A percentile compares a stretch with the other conserved stretches of the same genome.
Evolutionary conservation across 30 jellyfish, hydroid and myxozoan species (phyloP).

Genomic region (Calvadosia cruxmelitensis): DNA sequence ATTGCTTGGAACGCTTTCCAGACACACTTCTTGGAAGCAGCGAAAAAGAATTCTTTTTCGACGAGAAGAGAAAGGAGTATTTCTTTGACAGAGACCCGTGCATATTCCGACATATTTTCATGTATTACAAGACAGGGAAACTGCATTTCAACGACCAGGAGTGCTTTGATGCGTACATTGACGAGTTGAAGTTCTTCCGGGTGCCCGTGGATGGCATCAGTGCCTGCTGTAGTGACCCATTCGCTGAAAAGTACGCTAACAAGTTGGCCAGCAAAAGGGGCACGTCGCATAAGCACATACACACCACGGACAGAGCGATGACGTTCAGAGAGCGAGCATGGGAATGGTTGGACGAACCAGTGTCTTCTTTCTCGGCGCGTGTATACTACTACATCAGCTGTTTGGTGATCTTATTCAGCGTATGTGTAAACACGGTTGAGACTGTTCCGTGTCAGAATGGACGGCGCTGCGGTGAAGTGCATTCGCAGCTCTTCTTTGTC

Average conservation of each 20-base stretch:
- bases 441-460: conserved; percentile 59
- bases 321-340: conserved; percentile 52
- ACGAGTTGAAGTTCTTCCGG: conserved; percentile 76
- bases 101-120: conserved; percentile 70
- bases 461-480: conserved; percentile 62
- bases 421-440: conserved; percentile 74
- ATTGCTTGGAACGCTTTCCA: conserved; percentile 71
- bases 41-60: conserved; percentile 48
- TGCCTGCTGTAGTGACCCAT: conserved; percentile 80
- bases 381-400: conserved; percentile 75
- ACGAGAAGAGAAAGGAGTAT: conserved; percentile 52
- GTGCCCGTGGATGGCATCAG: conserved; percentile 53
- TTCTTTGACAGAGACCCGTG: conserved; percentile 95
- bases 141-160: conserved; percentile 74
- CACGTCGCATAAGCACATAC: not conserved
- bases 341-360: conserved; percentile 73
- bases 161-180: conserved; percentile 78
- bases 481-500: conserved; percentile 46
- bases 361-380: conserved; percentile 52
- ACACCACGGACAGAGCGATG: not conserved
- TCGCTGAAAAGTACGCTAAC: conserved; percentile 45
- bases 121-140: conserved; percentile 78
- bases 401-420: conserved; percentile 59
- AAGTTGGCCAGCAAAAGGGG: not conserved
- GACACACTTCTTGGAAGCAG: conserved; percentile 79